phyloP scores from a whole-genome alignment of 2,113 vertebrate genomes.

The Euleptes europaea region DNA sequence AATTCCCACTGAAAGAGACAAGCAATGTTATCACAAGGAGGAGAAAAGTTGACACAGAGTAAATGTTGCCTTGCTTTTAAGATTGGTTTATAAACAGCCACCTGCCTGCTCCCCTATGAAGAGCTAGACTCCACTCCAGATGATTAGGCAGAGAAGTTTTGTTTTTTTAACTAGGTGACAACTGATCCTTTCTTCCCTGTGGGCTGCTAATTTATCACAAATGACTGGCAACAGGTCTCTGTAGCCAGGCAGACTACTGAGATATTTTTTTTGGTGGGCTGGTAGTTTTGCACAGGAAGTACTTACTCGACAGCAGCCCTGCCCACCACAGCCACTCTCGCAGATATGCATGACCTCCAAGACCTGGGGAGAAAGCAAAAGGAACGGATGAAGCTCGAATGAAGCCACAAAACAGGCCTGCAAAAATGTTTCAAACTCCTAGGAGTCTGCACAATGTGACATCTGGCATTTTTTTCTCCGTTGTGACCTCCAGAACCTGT shows the following conservation, averaged over 20 bases:
- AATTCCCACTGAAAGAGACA: conserved; percentile 79
- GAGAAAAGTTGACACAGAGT: conserved; percentile 6
- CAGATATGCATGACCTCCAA: conserved; percentile 84
- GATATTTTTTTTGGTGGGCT: background rate
- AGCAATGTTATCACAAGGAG: background rate
- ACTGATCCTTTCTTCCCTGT: too few relatives aligned
- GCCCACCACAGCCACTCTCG: conserved; percentile 89
- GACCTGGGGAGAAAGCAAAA: conserved; percentile 69
- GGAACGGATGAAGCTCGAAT: background rate
- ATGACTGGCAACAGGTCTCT: background rate
- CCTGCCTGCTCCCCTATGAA: background rate
- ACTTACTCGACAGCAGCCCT: conserved; percentile 88
- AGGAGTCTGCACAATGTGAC: background rate
- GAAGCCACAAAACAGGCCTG: background rate
- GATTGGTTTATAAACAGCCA: background rate
- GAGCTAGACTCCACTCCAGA: too few relatives aligned
- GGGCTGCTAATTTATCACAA: background rate
- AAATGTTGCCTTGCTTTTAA: background rate
- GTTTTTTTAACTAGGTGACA: background rate
- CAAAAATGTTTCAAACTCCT: background rate
- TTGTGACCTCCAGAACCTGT: too few relatives aligned
- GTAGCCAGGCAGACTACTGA: background rate
- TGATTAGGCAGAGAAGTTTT: background rate
- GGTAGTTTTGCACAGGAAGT: background rate
- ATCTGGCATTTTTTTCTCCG: background rate